phyloP scores from a whole-genome alignment of 2,113 vertebrate species.

The Dipodomys merriami region DNA sequence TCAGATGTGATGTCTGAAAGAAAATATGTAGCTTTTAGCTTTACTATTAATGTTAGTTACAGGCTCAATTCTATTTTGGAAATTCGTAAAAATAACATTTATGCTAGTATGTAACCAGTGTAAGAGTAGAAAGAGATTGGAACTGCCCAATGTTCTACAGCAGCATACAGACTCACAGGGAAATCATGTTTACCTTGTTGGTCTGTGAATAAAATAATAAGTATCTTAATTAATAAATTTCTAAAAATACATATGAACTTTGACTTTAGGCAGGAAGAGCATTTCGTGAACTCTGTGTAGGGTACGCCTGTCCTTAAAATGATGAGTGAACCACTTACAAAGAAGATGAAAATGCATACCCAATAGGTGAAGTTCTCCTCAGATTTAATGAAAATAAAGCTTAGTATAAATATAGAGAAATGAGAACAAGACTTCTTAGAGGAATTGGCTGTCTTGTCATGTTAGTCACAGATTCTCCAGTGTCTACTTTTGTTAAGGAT shows the following conservation, averaged over 20 bases:
- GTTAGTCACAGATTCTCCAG: not conserved
- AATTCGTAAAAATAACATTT: constrained; percentile 33
- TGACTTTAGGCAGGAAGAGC: not conserved
- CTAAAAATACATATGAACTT: not conserved
- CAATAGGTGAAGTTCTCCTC: not conserved
- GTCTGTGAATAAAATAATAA: not conserved
- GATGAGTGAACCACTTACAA: not conserved
- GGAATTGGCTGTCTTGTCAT: not conserved
- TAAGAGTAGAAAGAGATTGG: not conserved
- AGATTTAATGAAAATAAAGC: not conserved
- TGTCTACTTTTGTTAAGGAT: not conserved
- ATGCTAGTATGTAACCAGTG: not conserved
- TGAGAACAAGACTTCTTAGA: not conserved
- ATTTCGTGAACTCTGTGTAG: not conserved
- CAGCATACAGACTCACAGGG: not conserved
- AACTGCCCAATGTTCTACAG: not conserved
- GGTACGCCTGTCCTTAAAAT: not conserved
- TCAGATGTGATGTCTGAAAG: constrained; percentile 73
- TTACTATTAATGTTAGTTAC: constrained; percentile 72
- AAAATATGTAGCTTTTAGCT: constrained; percentile 76
- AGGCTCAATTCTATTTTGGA: constrained; percentile 51
- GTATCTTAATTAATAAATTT: not conserved
- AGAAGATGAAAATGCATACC: not conserved
- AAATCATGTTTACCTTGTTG: not conserved
- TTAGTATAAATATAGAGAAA: not conserved